phyloP scores from a whole-genome alignment of 2,888 invertebrate genomes.

The Euproctis similis region DNA sequence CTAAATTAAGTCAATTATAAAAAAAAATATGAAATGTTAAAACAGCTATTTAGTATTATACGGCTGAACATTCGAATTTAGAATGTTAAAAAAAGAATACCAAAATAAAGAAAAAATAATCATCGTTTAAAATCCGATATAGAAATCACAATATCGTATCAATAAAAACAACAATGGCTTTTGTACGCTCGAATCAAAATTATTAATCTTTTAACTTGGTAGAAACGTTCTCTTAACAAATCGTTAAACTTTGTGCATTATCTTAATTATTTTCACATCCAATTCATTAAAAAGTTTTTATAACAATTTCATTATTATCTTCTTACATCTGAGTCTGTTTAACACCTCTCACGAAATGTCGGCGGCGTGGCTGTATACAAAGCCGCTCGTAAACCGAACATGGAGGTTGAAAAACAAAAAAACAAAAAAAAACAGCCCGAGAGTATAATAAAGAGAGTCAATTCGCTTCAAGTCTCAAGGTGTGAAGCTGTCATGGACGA shows the following conservation, averaged over 20 bases:
- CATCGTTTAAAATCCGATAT: slow-evolving; percentile 16
- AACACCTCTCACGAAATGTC: slow-evolving; percentile 51
- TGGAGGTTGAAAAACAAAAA: slow-evolving; percentile 30
- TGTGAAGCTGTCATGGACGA: slow-evolving; percentile 72
- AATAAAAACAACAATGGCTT: slow-evolving; percentile 28
- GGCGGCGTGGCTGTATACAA: slow-evolving; percentile 41
- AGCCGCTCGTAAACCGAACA: slow-evolving; percentile 57
- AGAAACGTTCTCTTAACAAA: slow-evolving; percentile 29
- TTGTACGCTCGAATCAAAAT: slow-evolving; percentile 24
- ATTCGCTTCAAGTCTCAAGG: slow-evolving; percentile 61
- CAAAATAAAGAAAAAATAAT: too few species aligned
- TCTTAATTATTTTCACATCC: slow-evolving; percentile 54
- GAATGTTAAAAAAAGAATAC: too few species aligned
- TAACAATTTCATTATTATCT: slow-evolving; percentile 49
- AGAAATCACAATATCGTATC: slow-evolving; percentile 23
- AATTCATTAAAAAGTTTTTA: slow-evolving; percentile 47
- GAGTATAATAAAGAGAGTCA: slow-evolving; percentile 62
- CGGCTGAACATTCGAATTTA: too few species aligned
- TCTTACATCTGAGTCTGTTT: slow-evolving; percentile 51
- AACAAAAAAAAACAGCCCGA: slow-evolving; percentile 27
- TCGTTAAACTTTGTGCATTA: slow-evolving; percentile 35
- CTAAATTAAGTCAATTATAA: too few species aligned
- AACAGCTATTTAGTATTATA: too few species aligned
- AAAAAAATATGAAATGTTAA: too few species aligned
- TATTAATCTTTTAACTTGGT: slow-evolving; percentile 23